A percentile compares a stretch with the other conserved stretches of the same genome.
Evolutionary conservation across 2,888 invertebrate species (phyloP).

Genomic region (Hirtodrosophila duncani): DNA sequence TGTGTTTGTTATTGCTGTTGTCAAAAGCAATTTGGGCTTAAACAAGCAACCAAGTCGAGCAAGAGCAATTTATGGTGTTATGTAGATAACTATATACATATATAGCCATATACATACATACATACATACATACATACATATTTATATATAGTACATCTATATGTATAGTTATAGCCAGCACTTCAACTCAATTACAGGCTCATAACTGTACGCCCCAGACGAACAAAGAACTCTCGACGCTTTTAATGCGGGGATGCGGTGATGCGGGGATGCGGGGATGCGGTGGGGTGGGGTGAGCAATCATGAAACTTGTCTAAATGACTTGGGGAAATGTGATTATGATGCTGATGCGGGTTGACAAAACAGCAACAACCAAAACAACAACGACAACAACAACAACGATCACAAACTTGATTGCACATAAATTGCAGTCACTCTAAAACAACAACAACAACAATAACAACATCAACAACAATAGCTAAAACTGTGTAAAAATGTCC

Average conservation of each 20-base stretch:
- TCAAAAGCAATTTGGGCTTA: conserved; percentile 67
- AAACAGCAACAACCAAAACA: conserved; percentile 10
- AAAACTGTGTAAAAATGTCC: too few relatives aligned
- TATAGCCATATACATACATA: conserved; percentile 3
- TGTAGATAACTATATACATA: conserved; percentile 11
- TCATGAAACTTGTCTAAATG: too few relatives aligned
- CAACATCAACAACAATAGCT: neutral
- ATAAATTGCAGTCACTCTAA: conserved; percentile 44
- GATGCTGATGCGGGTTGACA: conserved; percentile 38
- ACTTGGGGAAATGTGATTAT: conserved; percentile 22
- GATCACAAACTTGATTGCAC: conserved; percentile 40
- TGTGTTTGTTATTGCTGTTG: conserved; percentile 18
- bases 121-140: neutral
- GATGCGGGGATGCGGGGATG: neutral
- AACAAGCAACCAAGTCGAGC: conserved; percentile 49
- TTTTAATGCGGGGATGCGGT: neutral
- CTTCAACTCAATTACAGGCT: conserved; percentile 61
- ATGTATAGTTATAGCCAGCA: conserved; percentile 15
- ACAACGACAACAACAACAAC: neutral
- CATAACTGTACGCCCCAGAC: conserved; percentile 35
- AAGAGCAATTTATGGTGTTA: conserved; percentile 50
- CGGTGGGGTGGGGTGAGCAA: neutral
- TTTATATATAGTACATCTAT: conserved; percentile 1
- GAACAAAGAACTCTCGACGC: conserved; percentile 30
- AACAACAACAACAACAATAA: conserved; percentile 2